phyloP scores from a whole-genome alignment of 2,797 vertebrate species.

The Spatula clypeata region DNA sequence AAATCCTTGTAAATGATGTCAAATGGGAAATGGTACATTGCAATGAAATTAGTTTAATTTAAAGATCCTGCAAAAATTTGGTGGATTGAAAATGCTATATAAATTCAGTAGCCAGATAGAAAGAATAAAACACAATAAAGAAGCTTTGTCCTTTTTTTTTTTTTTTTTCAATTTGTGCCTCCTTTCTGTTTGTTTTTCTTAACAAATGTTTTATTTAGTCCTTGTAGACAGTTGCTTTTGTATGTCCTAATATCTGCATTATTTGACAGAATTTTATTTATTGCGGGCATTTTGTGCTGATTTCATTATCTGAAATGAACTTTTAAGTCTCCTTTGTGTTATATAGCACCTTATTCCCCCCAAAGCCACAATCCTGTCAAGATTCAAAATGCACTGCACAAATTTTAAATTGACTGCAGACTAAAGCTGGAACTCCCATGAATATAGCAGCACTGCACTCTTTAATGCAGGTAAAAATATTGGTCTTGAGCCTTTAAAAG shows the following conservation, averaged over 20 bases:
- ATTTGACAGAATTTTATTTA: constrained; percentile 11
- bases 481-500: not conserved
- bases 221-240: not conserved
- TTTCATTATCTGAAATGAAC: constrained; percentile 31
- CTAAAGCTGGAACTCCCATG: not conserved
- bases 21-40: constrained; percentile 5
- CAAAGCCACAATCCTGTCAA: not conserved
- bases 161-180: not conserved
- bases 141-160: not conserved
- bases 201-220: not conserved
- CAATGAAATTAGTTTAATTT: constrained; percentile 18
- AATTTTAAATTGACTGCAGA: not conserved
- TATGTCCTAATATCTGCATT: not conserved
- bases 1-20: constrained; percentile 4
- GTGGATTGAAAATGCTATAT: constrained; percentile 2
- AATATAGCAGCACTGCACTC: not conserved
- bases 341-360: not conserved
- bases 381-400: not conserved
- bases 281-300: not conserved
- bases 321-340: not conserved
- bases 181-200: not conserved
- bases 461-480: not conserved
- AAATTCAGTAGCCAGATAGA: constrained; percentile 17
- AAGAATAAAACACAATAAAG: constrained; percentile 62
- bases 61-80: not conserved